phyloP scores from a whole-genome alignment of 2,113 vertebrate genomes.

The Numida meleagris region DNA sequence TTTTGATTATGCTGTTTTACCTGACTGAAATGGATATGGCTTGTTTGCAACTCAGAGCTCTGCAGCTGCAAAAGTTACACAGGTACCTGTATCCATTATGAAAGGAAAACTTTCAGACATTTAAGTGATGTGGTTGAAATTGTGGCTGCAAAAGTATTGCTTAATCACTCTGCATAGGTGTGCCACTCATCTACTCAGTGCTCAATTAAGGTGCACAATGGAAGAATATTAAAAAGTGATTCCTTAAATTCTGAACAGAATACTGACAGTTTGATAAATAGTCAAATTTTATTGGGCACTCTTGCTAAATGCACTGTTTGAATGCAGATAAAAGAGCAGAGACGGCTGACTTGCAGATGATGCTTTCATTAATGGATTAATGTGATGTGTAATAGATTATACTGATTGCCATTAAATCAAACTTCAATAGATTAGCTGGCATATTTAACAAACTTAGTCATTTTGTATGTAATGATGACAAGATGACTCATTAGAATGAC shows the following conservation, averaged over 20 bases:
- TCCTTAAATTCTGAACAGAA: constrained; percentile 17
- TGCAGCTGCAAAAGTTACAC: not conserved
- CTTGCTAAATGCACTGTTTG: not conserved
- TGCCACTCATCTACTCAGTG: not conserved
- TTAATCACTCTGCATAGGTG: not conserved
- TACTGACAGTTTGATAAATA: constrained; percentile 15
- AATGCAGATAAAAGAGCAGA: constrained; percentile 7
- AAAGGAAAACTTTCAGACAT: not conserved
- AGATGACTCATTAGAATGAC: constrained; percentile 11
- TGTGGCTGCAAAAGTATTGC: not conserved
- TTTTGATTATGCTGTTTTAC: not conserved
- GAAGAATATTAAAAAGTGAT: constrained; percentile 10
- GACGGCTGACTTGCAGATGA: not conserved
- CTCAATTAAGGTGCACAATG: constrained; percentile 19
- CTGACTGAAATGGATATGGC: not conserved
- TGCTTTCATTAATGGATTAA: constrained; percentile 51
- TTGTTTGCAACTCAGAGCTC: not conserved
- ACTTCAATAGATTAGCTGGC: constrained; percentile 21
- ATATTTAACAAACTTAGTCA: constrained; percentile 55
- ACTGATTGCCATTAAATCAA: constrained; percentile 46
- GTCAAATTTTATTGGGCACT: constrained; percentile 15
- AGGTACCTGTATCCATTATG: not conserved
- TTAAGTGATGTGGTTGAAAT: not conserved
- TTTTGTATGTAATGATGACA: constrained; percentile 18
- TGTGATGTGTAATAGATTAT: not conserved